These are phyloP conservation scores for Lanistes nyassanus DNA, from an alignment of 1,140 invertebrate genomes.

Conservation along the genomic window DNA sequence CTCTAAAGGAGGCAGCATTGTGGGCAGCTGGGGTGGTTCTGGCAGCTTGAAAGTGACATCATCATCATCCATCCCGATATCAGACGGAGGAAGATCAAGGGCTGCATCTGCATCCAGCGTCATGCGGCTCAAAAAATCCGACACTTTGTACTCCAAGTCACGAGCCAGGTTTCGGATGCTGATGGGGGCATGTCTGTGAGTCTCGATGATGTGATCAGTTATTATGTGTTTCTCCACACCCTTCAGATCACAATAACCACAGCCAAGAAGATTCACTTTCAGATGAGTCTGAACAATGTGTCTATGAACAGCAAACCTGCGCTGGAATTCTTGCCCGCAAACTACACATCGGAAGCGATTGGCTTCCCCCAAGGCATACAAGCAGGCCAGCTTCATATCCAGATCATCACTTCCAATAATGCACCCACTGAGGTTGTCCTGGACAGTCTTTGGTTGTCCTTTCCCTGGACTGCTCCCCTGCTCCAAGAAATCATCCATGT, in stretches of 20 bases:
- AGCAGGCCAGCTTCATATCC: constrained; percentile 35
- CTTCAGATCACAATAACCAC: constrained; percentile 36
- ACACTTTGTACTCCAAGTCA: constrained; percentile 26
- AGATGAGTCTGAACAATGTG: constrained; percentile 38
- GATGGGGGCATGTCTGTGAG: constrained; percentile 28
- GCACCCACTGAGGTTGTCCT: constrained; percentile 13
- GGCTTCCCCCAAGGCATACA: constrained; percentile 28
- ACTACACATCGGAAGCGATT: constrained; percentile 29
- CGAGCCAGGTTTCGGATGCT: constrained; percentile 26
- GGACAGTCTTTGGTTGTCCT: neutral
- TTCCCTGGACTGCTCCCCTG: too few relatives aligned
- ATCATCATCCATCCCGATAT: constrained; percentile 16
- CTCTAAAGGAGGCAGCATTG: neutral
- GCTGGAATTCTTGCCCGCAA: constrained; percentile 33
- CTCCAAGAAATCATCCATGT: too few relatives aligned
- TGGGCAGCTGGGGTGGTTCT: constrained; percentile 16
- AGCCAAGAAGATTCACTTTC: constrained; percentile 32
- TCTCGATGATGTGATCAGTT: constrained; percentile 38
- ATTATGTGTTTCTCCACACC: constrained; percentile 39
- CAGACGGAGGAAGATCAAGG: neutral
- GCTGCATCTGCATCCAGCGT: constrained; percentile 12
- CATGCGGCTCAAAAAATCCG: constrained; percentile 29
- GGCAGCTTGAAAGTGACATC: constrained; percentile 23
- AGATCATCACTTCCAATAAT: constrained; percentile 34
- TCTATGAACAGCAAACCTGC: constrained; percentile 40